Percentiles rank a stretch among this genome's conserved stretches.
These are phyloP conservation scores for Drosophila borborema DNA, from an alignment of 2,888 invertebrate species.

Conservation along the genomic window DNA sequence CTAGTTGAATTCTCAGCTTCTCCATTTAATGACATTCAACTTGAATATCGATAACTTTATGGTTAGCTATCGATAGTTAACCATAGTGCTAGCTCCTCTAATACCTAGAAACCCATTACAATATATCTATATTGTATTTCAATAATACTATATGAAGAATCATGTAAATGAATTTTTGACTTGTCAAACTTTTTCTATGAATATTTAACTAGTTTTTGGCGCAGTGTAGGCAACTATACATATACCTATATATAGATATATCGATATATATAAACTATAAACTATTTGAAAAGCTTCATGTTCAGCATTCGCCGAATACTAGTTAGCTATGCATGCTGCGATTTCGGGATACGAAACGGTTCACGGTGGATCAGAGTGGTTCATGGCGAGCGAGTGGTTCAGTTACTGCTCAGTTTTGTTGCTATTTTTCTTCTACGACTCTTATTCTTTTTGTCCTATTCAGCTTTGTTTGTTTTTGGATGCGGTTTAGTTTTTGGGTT, in stretches of 20 bases:
- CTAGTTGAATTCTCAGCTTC: too few relatives aligned
- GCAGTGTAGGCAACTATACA: slow-evolving; percentile 5
- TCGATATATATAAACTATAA: slow-evolving; percentile 30
- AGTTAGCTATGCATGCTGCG: slow-evolving; percentile 62
- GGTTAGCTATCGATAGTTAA: too few relatives aligned
- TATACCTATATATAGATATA: background rate
- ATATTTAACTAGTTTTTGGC: background rate
- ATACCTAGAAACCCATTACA: too few relatives aligned
- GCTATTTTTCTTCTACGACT: background rate
- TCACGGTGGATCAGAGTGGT: slow-evolving; percentile 30
- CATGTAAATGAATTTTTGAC: background rate
- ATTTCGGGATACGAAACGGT: slow-evolving; percentile 33
- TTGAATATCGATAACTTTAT: too few relatives aligned
- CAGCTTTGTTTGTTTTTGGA: background rate
- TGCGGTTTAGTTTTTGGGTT: slow-evolving; percentile 18
- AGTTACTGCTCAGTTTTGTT: slow-evolving; percentile 2
- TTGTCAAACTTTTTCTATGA: background rate
- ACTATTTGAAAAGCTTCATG: slow-evolving; percentile 50
- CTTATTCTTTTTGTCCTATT: background rate
- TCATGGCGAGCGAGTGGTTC: slow-evolving; percentile 13
- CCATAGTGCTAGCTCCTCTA: too few relatives aligned
- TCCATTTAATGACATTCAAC: too few relatives aligned
- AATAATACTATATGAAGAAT: too few relatives aligned
- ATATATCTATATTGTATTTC: too few relatives aligned
- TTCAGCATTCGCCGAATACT: slow-evolving; percentile 57